Base-by-base conservation (phyloP, 2,888 invertebrate species). In the Cryptophagus acutangulus region DNA sequence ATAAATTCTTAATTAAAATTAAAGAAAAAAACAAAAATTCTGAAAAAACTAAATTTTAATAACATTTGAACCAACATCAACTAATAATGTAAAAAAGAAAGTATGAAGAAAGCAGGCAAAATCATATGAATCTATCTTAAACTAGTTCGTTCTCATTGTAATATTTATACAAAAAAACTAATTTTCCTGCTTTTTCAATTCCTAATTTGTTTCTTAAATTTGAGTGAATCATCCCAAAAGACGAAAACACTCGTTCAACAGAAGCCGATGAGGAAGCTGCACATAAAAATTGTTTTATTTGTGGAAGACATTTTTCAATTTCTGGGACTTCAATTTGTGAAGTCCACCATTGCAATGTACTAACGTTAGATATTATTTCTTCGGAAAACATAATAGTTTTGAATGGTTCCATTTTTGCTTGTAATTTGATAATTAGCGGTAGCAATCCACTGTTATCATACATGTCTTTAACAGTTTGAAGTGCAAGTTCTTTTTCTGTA, bases 201-300 rank as follows among this genome's bases (percentile, higher is more conserved):
- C 39, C 41, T 34, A 47, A 33, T 25, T 30, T 35, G 17, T 47
- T 45, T 41, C 41, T 24, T 28, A 41, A 36, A 33, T 45, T 36
- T n/a, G 37, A 39, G 18, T 46, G 40, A 25, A 33, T 35, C n/a
- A 38, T 10, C 9, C 41, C 37, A 17, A 41, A 41, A 5, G 37
- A 20, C 8, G 36, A 38, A 31, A 42, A 38, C 25, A 38, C 15
- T 17, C 42, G 17, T 26, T 42, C 42, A 12, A 42, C 15, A 5
- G 20, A 30, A 20, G 38, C 38, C 25, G 42, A 36, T 3, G 42
- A 36, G 5, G 42, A 13, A 31, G 20, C 18, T 12, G 38, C 38
- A 29, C 8, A 6, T 10, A 10, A 13, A 10, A 29, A 12, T 12
- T 5, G 29, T 29, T 29, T 29, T 5, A 12, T 29, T 29, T 10